phyloP scores from a whole-genome alignment of 2,113 vertebrate species.

The Heterotilapia buettikoferi region DNA sequence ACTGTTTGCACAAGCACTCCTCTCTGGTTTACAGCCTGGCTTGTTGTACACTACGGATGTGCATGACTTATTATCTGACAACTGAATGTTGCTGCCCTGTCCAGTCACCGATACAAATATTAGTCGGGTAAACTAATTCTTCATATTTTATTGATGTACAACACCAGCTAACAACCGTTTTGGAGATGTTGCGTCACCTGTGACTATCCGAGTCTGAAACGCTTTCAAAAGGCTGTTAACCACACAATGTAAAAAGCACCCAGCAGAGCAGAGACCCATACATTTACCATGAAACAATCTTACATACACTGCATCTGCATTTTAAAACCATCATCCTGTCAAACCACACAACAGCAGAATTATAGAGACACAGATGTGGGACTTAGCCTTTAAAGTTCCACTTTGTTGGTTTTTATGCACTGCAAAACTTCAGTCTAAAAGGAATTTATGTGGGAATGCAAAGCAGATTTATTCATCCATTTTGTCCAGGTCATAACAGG shows the following conservation, averaged over 20 bases:
- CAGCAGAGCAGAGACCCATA: background rate
- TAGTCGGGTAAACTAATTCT: background rate
- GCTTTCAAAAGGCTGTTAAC: background rate
- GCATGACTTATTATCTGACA: background rate
- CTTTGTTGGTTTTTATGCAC: background rate
- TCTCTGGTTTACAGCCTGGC: background rate
- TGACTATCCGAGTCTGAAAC: background rate
- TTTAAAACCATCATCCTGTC: background rate
- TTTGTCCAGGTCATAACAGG: background rate
- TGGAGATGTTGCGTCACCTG: background rate
- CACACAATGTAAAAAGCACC: background rate
- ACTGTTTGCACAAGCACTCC: background rate
- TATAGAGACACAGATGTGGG: background rate
- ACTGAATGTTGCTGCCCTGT: background rate
- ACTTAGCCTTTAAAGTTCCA: background rate
- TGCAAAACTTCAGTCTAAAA: background rate
- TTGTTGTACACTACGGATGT: background rate
- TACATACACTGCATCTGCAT: background rate
- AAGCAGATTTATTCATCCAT: background rate
- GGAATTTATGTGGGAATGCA: background rate
- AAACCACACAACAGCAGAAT: background rate
- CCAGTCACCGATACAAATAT: background rate
- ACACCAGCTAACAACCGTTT: background rate
- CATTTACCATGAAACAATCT: background rate
- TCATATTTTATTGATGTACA: background rate